Evolutionary conservation across 1,140 invertebrate species (phyloP).

Genomic region (Anastrepha ludens): DNA sequence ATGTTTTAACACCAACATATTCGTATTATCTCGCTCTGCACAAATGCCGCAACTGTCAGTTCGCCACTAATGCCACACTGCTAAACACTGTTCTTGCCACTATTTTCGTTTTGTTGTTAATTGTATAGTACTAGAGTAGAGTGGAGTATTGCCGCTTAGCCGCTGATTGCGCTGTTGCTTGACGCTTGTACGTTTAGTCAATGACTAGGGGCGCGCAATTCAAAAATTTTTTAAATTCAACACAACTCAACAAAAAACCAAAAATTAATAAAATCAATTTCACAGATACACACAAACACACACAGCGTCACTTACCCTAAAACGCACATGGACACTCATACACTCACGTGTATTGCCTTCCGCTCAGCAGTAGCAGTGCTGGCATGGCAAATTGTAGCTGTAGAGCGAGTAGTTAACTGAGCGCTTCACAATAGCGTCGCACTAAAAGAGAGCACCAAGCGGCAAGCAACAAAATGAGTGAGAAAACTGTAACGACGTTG

Average conservation of each 20-base stretch:
- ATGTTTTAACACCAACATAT: constrained; percentile 10
- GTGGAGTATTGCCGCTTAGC: constrained; percentile 39
- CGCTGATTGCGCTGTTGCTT: constrained; percentile 59
- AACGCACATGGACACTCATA: constrained; percentile 42
- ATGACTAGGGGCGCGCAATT: constrained; percentile 74
- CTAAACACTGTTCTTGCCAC: constrained; percentile 34
- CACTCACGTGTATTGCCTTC: constrained; percentile 13
- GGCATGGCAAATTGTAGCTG: constrained; percentile 12
- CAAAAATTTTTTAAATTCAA: constrained; percentile 73
- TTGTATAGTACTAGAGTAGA: constrained; percentile 46
- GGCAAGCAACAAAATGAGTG: constrained; percentile 43
- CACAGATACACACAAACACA: constrained; percentile 57
- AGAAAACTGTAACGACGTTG: constrained; percentile 25
- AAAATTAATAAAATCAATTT: constrained; percentile 74
- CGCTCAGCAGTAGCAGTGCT: background rate
- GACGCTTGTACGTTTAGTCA: constrained; percentile 73
- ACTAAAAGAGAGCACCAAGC: constrained; percentile 7
- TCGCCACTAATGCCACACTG: background rate
- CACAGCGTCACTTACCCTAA: constrained; percentile 33
- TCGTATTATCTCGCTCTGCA: background rate
- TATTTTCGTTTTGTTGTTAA: constrained; percentile 31
- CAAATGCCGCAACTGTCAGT: background rate
- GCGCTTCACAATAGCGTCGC: constrained; percentile 8
- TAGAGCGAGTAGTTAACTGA: constrained; percentile 16
- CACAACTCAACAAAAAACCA: constrained; percentile 72